Conservation (phyloP, 2,797 vertebrate genomes). For the Lindbergichthys nudifrons region DNA sequence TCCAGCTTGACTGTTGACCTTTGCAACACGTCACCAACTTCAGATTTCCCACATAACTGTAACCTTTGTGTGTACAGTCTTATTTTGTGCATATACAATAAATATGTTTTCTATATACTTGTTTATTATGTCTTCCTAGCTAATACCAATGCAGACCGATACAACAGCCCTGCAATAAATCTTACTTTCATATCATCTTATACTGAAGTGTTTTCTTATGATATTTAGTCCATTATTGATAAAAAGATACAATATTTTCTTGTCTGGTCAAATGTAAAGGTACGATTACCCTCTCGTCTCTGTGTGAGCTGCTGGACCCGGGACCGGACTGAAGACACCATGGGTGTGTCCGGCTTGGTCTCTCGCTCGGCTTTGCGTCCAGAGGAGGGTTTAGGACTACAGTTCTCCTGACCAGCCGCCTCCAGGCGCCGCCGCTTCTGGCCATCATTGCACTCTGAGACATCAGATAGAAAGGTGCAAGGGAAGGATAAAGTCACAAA, state of each 20-base stretch:
- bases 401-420: constrained; percentile 74
- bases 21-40: not conserved
- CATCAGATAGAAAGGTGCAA: not conserved
- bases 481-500: not conserved
- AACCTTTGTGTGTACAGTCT: not conserved
- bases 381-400: constrained; percentile 62
- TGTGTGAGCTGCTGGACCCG: constrained; percentile 77
- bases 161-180: not conserved
- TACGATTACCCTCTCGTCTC: constrained; percentile 71
- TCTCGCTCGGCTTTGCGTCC: constrained; percentile 52
- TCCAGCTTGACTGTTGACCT: constrained; percentile 15
- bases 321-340: constrained; percentile 75
- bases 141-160: not conserved
- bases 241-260: not conserved
- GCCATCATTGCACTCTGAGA: constrained; percentile 66
- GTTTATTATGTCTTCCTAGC: not conserved
- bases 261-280: not conserved
- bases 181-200: not conserved
- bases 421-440: constrained; percentile 80
- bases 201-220: no score
- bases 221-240: not conserved
- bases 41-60: not conserved
- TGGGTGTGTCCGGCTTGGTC: constrained; percentile 79
- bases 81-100: not conserved
- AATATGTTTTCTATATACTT: not conserved